These are phyloP conservation scores for Cyphomyrmex costatus DNA, from an alignment of 1,140 invertebrate genomes.

Conservation along the genomic window DNA sequence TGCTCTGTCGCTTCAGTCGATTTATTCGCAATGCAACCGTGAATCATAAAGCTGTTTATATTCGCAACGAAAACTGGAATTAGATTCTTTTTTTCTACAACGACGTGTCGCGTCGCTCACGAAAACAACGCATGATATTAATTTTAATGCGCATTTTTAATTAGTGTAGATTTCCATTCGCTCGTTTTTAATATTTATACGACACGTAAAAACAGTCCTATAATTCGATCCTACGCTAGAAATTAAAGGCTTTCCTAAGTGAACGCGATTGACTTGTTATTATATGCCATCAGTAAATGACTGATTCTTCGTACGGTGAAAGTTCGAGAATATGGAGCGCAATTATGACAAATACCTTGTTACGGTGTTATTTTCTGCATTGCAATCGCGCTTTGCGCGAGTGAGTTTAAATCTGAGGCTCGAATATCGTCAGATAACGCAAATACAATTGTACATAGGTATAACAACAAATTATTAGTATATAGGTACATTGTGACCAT, in stretches of 20 bases:
- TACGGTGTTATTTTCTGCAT: constrained; percentile 53
- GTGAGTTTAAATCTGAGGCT: neutral
- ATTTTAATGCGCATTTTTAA: neutral
- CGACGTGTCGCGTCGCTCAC: neutral
- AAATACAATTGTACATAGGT: neutral
- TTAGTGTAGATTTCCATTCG: constrained; percentile 25
- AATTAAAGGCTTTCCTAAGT: neutral
- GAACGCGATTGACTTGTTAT: constrained; percentile 40
- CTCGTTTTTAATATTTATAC: constrained; percentile 12
- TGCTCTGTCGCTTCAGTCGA: constrained; percentile 11
- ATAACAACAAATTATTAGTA: neutral
- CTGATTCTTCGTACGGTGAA: constrained; percentile 46
- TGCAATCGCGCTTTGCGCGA: constrained; percentile 8
- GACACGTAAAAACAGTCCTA: neutral
- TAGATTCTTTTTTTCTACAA: neutral
- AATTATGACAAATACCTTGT: constrained; percentile 54
- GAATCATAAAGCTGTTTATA: neutral
- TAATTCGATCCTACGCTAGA: neutral
- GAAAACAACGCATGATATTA: constrained; percentile 46
- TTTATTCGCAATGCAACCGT: constrained; percentile 6
- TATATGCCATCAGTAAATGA: constrained; percentile 52
- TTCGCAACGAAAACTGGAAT: neutral
- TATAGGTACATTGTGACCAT: neutral
- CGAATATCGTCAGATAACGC: neutral
- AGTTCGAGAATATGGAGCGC: constrained; percentile 53